Percentiles rank a stretch among this genome's conserved stretches.
phyloP scores from a whole-genome alignment of 2,888 invertebrate genomes.

The Celastrina argiolus region DNA sequence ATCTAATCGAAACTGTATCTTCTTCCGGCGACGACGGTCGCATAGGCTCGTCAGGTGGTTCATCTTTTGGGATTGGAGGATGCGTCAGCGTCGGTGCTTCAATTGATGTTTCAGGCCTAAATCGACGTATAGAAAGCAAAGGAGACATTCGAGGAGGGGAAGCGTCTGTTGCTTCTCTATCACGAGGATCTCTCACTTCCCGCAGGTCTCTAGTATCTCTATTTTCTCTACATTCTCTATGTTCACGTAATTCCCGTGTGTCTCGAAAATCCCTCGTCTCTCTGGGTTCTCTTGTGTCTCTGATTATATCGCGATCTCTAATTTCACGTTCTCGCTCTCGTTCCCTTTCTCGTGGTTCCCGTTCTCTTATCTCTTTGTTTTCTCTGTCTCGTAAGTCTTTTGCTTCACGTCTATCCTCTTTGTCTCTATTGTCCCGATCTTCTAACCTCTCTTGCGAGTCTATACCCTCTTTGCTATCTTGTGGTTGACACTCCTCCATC shows the following conservation, averaged over 20 bases:
- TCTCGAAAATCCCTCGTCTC: constrained; percentile 53
- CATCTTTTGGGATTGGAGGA: constrained; percentile 74
- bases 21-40: constrained; percentile 79
- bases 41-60: constrained; percentile 73
- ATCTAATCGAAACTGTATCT: constrained; percentile 75
- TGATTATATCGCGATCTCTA: constrained; percentile 50
- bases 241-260: constrained; percentile 47
- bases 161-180: constrained; percentile 64
- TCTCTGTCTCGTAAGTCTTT: constrained; percentile 61
- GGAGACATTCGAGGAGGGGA: constrained; percentile 71
- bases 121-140: constrained; percentile 68
- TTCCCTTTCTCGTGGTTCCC: constrained; percentile 44
- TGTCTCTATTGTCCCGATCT: constrained; percentile 54
- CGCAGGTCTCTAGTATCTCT: constrained; percentile 49
- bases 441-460: constrained; percentile 59
- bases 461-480: constrained; percentile 55
- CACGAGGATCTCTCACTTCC: constrained; percentile 55
- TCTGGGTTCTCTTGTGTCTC: constrained; percentile 45
- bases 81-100: constrained; percentile 64
- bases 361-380: constrained; percentile 57
- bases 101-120: constrained; percentile 57
- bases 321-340: constrained; percentile 56
- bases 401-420: constrained; percentile 58
- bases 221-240: constrained; percentile 42
- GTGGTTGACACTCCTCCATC: constrained; percentile 69